A percentile compares a stretch with the other conserved stretches of the same genome.
phyloP scores from a whole-genome alignment of 2,888 invertebrate genomes.

The Drosophila fulvimacula region DNA sequence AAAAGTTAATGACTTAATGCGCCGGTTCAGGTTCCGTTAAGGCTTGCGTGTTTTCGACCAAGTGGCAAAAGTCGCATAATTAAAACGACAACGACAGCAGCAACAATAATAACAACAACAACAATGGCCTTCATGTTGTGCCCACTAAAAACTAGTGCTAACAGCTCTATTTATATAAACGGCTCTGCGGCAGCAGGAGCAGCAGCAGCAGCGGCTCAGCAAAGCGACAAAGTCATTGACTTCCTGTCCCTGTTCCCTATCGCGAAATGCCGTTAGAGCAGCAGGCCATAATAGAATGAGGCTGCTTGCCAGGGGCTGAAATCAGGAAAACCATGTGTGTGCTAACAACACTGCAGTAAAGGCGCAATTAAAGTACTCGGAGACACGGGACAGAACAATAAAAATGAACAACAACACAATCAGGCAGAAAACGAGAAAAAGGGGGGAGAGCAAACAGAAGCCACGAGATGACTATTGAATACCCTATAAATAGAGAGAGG shows the following conservation, averaged over 20 bases:
- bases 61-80: slow-evolving; percentile 78
- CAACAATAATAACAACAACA: slow-evolving; percentile 34
- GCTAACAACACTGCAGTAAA: slow-evolving; percentile 57
- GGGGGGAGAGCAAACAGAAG: not conserved
- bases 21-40: slow-evolving; percentile 44
- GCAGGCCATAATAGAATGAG: not conserved
- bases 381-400: slow-evolving; percentile 63
- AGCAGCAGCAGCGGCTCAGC: slow-evolving; percentile 26
- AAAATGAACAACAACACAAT: slow-evolving; percentile 48
- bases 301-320: too few species aligned
- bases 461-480: not conserved
- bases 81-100: slow-evolving; percentile 46
- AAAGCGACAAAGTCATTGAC: slow-evolving; percentile 71
- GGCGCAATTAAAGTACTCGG: slow-evolving; percentile 75
- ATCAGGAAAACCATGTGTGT: slow-evolving; percentile 30
- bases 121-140: slow-evolving; percentile 43
- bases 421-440: slow-evolving; percentile 34
- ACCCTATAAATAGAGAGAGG: slow-evolving; percentile 16
- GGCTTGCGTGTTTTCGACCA: slow-evolving; percentile 56
- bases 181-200: slow-evolving; percentile 26
- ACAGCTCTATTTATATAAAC: slow-evolving; percentile 75
- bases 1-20: slow-evolving; percentile 80
- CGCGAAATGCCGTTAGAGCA: slow-evolving; percentile 24
- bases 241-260: slow-evolving; percentile 60
- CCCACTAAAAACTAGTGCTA: slow-evolving; percentile 69